Conservation (phyloP, 2,888 invertebrate genomes). For the Camponotus fellah region DNA sequence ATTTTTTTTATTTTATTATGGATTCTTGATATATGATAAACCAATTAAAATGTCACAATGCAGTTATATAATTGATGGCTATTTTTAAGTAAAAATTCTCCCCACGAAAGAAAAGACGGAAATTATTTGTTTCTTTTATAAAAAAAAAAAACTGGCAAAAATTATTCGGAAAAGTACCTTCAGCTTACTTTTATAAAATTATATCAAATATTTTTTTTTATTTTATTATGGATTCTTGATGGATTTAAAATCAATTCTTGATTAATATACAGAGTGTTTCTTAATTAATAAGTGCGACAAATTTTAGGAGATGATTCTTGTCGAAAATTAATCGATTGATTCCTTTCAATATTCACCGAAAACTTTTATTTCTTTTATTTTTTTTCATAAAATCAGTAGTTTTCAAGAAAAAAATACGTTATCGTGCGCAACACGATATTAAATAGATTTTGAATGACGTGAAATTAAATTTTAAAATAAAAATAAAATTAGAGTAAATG, state of each 20-base stretch:
- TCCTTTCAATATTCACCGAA: no score
- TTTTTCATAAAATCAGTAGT: no score
- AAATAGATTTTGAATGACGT: no score
- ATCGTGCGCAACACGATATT: no score
- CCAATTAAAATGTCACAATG: neutral
- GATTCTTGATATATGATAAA: neutral
- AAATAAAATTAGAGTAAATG: no score
- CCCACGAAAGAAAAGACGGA: neutral
- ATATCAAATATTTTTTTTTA: constrained; percentile 3
- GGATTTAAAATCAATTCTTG: neutral
- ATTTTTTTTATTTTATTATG: neutral
- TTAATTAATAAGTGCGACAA: no score
- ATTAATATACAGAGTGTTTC: neutral
- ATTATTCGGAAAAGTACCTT: constrained; percentile 2
- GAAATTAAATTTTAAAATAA: no score
- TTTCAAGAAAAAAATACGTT: no score
- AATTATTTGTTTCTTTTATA: constrained; percentile 4
- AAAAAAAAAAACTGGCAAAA: neutral
- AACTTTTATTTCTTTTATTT: no score
- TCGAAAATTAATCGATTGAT: no score
- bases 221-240: neutral
- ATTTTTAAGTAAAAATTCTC: neutral
- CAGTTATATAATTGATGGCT: constrained; percentile 1
- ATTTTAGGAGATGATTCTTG: no score
- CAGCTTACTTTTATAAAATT: neutral